phyloP scores from a whole-genome alignment of 2,113 vertebrate species.

The Cyanoliseus patagonus region DNA sequence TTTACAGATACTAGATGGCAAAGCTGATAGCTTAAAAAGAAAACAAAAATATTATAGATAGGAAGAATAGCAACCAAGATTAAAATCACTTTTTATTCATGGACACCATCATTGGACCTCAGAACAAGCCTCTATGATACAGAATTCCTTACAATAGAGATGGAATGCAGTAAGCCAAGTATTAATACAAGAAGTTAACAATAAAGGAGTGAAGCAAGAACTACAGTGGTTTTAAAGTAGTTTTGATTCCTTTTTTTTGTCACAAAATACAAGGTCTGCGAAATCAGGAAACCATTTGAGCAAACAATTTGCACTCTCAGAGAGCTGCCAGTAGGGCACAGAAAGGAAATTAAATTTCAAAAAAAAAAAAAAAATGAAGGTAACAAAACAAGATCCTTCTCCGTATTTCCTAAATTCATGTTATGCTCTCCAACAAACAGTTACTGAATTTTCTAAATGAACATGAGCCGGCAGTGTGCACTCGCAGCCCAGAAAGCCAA shows the following conservation, averaged over 20 bases:
- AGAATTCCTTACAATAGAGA: not conserved
- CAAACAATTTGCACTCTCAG: not conserved
- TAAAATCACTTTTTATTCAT: not conserved
- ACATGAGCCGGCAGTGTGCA: too few relatives aligned
- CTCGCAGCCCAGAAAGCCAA: too few relatives aligned
- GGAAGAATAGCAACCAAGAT: not conserved
- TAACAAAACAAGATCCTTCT: not conserved
- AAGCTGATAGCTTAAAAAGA: not conserved
- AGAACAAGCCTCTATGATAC: not conserved
- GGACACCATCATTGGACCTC: not conserved
- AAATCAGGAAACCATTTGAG: not conserved
- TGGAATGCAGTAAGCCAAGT: not conserved
- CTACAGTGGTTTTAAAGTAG: not conserved
- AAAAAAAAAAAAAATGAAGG: not conserved
- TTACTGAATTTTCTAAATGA: not conserved
- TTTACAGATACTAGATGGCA: not conserved
- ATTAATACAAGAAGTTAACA: not conserved
- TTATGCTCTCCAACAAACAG: not conserved
- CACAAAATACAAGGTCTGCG: not conserved
- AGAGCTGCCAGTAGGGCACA: not conserved
- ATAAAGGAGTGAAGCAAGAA: not conserved
- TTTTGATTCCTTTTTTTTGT: not conserved
- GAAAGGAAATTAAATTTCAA: not conserved
- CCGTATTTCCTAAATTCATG: not conserved
- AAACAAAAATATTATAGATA: not conserved